Conservation (phyloP, 2,113 vertebrate species). For the Chroicocephalus ridibundus region DNA sequence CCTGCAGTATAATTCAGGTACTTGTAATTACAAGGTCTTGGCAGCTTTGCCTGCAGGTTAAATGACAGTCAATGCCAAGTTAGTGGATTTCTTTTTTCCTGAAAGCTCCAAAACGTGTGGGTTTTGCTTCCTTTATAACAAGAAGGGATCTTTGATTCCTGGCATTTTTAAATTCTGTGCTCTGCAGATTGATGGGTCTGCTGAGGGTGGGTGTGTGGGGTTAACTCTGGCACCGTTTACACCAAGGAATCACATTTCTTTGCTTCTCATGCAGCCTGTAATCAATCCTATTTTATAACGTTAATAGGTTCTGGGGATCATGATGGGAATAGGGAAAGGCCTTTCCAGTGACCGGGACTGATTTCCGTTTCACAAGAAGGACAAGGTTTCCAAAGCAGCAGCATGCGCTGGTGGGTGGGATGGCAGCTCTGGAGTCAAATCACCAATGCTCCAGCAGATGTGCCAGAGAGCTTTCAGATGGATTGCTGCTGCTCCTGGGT, state of each 20-base stretch:
- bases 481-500: not conserved
- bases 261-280: not conserved
- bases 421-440: not conserved
- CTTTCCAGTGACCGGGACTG: not conserved
- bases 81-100: not conserved
- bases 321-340: not conserved
- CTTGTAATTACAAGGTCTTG: constrained; percentile 7
- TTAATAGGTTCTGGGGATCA: not conserved
- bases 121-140: not conserved
- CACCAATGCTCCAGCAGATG: not conserved
- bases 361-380: not conserved
- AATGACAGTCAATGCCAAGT: not conserved
- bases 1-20: not conserved
- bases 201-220: accelerated
- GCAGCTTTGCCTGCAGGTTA: constrained; percentile 8
- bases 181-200: not conserved
- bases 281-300: not conserved
- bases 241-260: not conserved
- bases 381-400: not conserved
- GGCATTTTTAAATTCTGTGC: not conserved
- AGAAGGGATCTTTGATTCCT: not conserved
- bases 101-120: not conserved
- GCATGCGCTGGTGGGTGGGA: not conserved
- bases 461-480: not conserved
- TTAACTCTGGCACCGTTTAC: not conserved